phyloP scores from a whole-genome alignment of 2,113 vertebrate species.

The Mesocricetus auratus region DNA sequence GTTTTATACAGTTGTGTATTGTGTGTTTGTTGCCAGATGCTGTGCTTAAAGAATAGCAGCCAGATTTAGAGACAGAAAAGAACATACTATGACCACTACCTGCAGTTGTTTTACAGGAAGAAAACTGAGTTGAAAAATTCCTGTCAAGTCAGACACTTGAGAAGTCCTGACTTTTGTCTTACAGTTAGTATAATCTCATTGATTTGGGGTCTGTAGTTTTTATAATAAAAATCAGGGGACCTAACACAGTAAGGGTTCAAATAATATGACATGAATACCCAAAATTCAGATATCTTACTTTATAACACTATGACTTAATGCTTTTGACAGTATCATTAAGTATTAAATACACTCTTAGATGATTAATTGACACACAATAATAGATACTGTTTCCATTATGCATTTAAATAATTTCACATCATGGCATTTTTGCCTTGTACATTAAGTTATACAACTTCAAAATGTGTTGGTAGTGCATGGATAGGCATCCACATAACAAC shows the following conservation, averaged over 20 bases:
- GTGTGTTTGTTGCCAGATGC: neutral
- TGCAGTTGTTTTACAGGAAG: neutral
- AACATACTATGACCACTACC: neutral
- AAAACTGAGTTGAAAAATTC: neutral
- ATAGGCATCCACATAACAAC: conserved; percentile 5
- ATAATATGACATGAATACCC: neutral
- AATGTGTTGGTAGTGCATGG: conserved; percentile 5
- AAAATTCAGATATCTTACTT: neutral
- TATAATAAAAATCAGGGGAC: neutral
- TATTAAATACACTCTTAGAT: neutral
- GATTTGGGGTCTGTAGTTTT: neutral
- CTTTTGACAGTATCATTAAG: conserved; percentile 27
- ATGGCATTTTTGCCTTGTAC: neutral
- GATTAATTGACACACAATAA: conserved; percentile 2
- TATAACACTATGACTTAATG: neutral
- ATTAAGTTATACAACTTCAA: conserved; percentile 62
- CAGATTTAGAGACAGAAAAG: neutral
- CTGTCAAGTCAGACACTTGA: neutral
- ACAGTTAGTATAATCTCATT: neutral
- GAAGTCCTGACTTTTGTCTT: neutral
- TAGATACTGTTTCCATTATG: conserved; percentile 26
- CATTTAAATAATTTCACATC: conserved; percentile 36
- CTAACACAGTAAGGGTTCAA: neutral
- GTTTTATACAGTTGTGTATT: conserved; percentile 7
- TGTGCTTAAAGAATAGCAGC: conserved; percentile 1